These are phyloP conservation scores for Pantherophis alleghaniensis DNA, from an alignment of 2,797 vertebrate species.

Conservation along the genomic window DNA sequence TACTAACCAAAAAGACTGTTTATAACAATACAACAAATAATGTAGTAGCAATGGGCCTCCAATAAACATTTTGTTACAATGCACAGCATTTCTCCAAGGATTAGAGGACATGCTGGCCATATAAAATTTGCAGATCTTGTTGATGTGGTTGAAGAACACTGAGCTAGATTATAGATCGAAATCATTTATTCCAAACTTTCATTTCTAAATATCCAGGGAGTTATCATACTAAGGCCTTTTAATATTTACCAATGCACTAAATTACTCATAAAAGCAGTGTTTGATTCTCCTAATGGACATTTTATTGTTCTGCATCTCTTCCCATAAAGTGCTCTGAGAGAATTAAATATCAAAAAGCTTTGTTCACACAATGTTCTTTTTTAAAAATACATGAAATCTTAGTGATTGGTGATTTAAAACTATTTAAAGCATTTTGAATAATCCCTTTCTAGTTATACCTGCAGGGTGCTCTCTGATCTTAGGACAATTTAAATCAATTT, in stretches of 20 bases:
- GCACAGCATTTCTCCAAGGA: background rate
- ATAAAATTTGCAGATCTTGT: background rate
- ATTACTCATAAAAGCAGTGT: slow-evolving; percentile 1
- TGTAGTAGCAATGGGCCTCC: background rate
- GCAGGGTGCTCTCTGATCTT: background rate
- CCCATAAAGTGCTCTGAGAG: slow-evolving; percentile 3
- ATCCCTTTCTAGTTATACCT: background rate
- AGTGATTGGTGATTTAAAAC: background rate
- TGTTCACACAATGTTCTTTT: background rate
- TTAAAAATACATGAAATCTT: slow-evolving; percentile 1
- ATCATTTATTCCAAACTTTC: background rate
- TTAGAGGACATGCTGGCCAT: background rate
- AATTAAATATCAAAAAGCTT: slow-evolving; percentile 22
- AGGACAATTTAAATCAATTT: background rate
- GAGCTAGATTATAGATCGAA: background rate
- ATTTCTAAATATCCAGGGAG: background rate
- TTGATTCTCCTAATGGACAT: slow-evolving; percentile 25
- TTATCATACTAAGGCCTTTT: background rate
- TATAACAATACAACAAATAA: background rate
- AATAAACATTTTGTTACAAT: background rate
- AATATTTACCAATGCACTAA: slow-evolving; percentile 17
- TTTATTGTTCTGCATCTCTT: slow-evolving; percentile 17
- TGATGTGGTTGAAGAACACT: background rate
- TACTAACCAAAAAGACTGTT: background rate
- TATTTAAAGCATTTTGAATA: slow-evolving; percentile 15